Base-by-base conservation (phyloP, 2,797 vertebrate genomes). In the Acrossocheilus fasciatus region DNA sequence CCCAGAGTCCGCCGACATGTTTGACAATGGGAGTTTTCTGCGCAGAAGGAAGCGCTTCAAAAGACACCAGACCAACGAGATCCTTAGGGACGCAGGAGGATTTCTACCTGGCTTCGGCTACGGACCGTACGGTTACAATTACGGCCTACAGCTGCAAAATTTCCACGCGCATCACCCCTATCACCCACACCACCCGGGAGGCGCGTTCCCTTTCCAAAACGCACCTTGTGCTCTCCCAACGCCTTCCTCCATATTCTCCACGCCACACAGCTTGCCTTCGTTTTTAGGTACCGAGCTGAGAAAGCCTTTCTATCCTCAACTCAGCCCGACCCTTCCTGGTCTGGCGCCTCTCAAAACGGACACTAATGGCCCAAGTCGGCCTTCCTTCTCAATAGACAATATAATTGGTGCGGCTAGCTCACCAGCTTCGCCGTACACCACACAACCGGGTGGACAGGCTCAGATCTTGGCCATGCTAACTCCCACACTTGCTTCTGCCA, bases 321-420 rank as follows among this genome's bases (percentile, higher is more conserved):
- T 97, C 88, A 93, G 96, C 93, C 89, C 95, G 90, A 90, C 96
- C 90, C 88, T 97, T 94, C 92, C 97, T 89, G 92, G 96, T 87
- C 92, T 97, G 84, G 95, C 95, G 89, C 95, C 96, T 54, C 96
- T 98, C 76, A 99, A 99, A 95, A 94, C 97, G 88, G 98, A 99
- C 96, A 92, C 95, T 83, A 95, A 93, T 89, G 88, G 94, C 5
- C 92, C 94, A 77, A 93, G 88, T 78, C 95, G 96, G 77, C 96
- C 97, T 82, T 98, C 97, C 0, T 99, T 99, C 94, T 98, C 97
- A 78, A 98, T 99, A 95, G 98, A 99, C 97, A 98, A 98, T 91
- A 98, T 99, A 87, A 99, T 99, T 89, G 98, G 96, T 12, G 95
- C 95, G 26, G 93, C 95, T 75, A 95, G 93, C 92, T 94, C 95